Conservation (phyloP, 37 sponge, comb jelly and placozoan species). For the Cladorhizidae sp. region DNA sequence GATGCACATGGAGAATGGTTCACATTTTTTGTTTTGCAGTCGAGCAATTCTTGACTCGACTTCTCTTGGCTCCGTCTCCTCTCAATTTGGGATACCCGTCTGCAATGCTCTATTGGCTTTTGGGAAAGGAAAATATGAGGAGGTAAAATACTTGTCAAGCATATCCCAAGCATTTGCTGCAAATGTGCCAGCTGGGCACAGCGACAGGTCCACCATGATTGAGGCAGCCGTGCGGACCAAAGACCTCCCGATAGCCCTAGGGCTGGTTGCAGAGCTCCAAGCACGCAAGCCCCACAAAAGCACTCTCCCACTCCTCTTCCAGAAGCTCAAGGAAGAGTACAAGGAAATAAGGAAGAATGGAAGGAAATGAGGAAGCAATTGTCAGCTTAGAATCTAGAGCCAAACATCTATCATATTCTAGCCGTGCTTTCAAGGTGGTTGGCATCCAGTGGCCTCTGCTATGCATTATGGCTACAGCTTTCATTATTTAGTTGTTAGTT, state of each 20-base stretch:
- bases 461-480: too few relatives aligned
- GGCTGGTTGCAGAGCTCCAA: neutral
- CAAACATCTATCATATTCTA: too few relatives aligned
- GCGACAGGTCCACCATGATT: constrained; percentile 83
- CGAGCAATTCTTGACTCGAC: too few relatives aligned
- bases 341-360: neutral
- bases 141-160: constrained; percentile 38
- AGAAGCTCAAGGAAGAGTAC: neutral
- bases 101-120: constrained; percentile 84
- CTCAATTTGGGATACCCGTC: constrained; percentile 77
- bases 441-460: too few relatives aligned
- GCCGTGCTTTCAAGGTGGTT: too few relatives aligned
- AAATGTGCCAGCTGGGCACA: constrained; percentile 71
- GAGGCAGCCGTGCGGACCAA: constrained; percentile 65
- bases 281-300: constrained; percentile 2
- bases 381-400: too few relatives aligned
- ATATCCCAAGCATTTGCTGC: neutral
- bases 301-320: neutral
- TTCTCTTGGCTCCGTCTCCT: too few relatives aligned
- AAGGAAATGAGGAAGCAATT: too few relatives aligned
- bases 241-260: constrained; percentile 5
- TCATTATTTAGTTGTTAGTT: too few relatives aligned
- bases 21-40: neutral
- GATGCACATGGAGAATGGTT: neutral
- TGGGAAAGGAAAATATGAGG: constrained; percentile 75